Base-by-base conservation (phyloP, 2,888 invertebrate species). In the Macrosiphum euphorbiae region DNA sequence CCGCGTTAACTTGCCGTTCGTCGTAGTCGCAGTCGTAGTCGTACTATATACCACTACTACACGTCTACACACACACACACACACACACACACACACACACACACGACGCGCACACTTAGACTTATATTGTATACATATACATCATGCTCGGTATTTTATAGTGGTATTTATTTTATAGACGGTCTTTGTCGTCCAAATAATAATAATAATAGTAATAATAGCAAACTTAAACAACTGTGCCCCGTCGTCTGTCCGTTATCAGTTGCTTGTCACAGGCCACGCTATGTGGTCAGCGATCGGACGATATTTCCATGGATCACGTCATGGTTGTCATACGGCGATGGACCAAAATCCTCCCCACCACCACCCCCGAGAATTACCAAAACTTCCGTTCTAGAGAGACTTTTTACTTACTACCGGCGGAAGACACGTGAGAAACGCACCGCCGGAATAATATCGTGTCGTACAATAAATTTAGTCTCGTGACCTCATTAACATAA, bases 1-100 rank as follows among this genome's bases (percentile, higher is more conserved):
- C 93, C 88, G 93, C 93, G 93, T 90, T 94, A 90, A 90, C 93
- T 94, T 85, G 93, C 92, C 89, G 93, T 94, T 89, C 93, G 58
- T 90, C 92, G 92, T 78, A 52, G 52, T 47, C 47, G 47, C 11
- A 67, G 78, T 92, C 86, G 86, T 58, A n/a, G 67, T 90, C n/a
- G 50, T 78, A 91, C 44, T 67, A 78, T 78, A 35, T n/a, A 35
- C n/a, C 16, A 90, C 50, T 67, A 67, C 61, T 78, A 78, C 35
- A 78, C 78, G 35, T 89, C 41, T 89, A 88, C 88, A 16, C n/a
- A n/a, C 10, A 85, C 78, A 86, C 4, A 50, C 50, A 50, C 20
- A 61, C 61, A 61, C 61, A 61, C 61, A 86, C 4, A 50, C 50
- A 50, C 20, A 61, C 61, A 61, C 61, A 61, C 61, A 61, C 61